Evolutionary conservation across 2,113 vertebrate species (phyloP).

Genomic region (Phrynosoma platyrhinos): DNA sequence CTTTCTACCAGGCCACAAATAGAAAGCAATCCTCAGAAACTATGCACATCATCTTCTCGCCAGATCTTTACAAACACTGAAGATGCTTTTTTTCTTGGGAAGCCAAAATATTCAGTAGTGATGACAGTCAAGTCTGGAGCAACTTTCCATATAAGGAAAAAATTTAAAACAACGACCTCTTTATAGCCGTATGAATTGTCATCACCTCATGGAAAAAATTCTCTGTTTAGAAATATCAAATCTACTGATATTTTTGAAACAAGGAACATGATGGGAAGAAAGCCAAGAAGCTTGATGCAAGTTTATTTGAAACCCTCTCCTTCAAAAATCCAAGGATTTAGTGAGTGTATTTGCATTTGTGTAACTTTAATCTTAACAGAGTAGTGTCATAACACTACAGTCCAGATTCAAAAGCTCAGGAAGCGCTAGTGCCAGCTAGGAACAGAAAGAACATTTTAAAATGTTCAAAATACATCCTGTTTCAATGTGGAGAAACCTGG

Average conservation of each 20-base stretch:
- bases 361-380: too few relatives aligned
- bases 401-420: too few relatives aligned
- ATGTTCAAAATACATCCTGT: too few relatives aligned
- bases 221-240: slow-evolving; percentile 55
- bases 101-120: slow-evolving; percentile 64
- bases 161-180: slow-evolving; percentile 60
- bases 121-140: slow-evolving; percentile 67
- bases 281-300: neutral
- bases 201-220: slow-evolving; percentile 53
- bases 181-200: slow-evolving; percentile 63
- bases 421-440: too few relatives aligned
- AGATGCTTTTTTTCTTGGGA: slow-evolving; percentile 37
- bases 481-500: too few relatives aligned
- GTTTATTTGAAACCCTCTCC: neutral
- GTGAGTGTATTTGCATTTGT: neutral
- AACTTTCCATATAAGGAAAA: slow-evolving; percentile 68
- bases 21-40: slow-evolving; percentile 36
- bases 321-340: neutral
- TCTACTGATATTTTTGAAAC: slow-evolving; percentile 45
- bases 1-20: neutral
- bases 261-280: slow-evolving; percentile 20
- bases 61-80: slow-evolving; percentile 50
- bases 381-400: too few relatives aligned
- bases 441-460: too few relatives aligned
- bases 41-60: neutral